phyloP scores from a whole-genome alignment of 2,113 vertebrate genomes.

The Sylvietta virens region DNA sequence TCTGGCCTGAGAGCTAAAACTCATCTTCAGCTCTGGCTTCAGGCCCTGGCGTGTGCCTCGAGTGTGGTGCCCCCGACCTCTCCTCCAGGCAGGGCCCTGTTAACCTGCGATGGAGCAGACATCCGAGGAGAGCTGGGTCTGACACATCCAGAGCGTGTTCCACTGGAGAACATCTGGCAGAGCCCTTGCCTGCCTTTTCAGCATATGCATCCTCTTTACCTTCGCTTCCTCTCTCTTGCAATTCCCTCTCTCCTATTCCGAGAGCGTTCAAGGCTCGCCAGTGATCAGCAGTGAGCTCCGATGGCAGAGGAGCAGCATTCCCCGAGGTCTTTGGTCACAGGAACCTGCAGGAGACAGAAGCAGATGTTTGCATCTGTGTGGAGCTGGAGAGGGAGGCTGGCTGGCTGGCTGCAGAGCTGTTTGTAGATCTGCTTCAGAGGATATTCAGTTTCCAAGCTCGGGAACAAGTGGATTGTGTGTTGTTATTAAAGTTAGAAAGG shows the following conservation, averaged over 20 bases:
- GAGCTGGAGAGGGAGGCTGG: background rate
- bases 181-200: background rate
- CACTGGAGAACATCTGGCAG: background rate
- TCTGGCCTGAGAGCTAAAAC: background rate
- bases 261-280: rapidly evolving
- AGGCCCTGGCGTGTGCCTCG: background rate
- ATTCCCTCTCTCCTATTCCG: background rate
- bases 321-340: background rate
- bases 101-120: rapidly evolving
- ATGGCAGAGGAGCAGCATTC: background rate
- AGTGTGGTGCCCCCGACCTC: background rate
- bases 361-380: background rate
- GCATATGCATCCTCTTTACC: background rate
- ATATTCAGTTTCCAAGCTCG: background rate
- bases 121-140: rapidly evolving
- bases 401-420: background rate
- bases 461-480: background rate
- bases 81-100: rapidly evolving
- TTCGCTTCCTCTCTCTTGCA: rapidly evolving
- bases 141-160: background rate
- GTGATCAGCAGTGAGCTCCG: background rate
- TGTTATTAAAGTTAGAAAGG: background rate
- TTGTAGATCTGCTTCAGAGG: background rate
- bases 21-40: background rate
- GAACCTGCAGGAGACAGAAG: background rate